phyloP scores from a whole-genome alignment of 2,113 vertebrate species.

The Odontophorus gujanensis region DNA sequence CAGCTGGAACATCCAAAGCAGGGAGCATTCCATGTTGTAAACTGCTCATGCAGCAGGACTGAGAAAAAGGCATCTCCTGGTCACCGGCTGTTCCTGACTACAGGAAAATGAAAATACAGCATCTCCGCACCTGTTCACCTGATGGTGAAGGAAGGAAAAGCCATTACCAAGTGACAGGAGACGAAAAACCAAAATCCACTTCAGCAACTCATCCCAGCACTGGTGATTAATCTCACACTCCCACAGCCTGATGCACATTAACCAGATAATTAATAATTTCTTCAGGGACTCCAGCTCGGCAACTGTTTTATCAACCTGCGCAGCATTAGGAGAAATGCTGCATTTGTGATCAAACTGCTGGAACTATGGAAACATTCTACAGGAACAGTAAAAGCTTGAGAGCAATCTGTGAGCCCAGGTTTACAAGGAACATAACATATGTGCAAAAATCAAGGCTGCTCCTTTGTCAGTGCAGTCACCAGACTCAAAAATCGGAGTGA shows the following conservation, averaged over 20 bases:
- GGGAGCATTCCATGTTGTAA: conserved; percentile 61
- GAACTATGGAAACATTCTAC: conserved; percentile 47
- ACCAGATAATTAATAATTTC: conserved; percentile 99
- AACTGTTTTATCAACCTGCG: conserved; percentile 92
- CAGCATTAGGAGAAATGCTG: conserved; percentile 73
- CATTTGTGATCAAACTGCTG: conserved; percentile 71
- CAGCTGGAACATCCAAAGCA: conserved; percentile 63
- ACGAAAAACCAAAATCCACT: conserved; percentile 86
- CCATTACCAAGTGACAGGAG: conserved; percentile 86
- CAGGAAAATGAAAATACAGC: conserved; percentile 84
- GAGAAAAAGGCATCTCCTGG: conserved; percentile 75
- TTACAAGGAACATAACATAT: neutral
- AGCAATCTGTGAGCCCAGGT: conserved; percentile 22
- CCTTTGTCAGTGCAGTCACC: neutral
- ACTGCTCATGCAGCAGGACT: conserved; percentile 82
- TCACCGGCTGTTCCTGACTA: conserved; percentile 82
- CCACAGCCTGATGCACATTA: conserved; percentile 96
- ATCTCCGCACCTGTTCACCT: conserved; percentile 86
- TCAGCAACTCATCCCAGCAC: conserved; percentile 86
- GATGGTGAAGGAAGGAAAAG: conserved; percentile 85
- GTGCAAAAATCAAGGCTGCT: conserved; percentile 6
- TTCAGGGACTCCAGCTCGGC: conserved; percentile 89
- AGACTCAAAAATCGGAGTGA: conserved; percentile 15
- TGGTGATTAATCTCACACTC: conserved; percentile 96
- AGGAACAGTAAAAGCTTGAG: conserved; percentile 45